These are phyloP conservation scores for Orthonyx spaldingii DNA, from an alignment of 2,113 vertebrate species.

Conservation along the genomic window DNA sequence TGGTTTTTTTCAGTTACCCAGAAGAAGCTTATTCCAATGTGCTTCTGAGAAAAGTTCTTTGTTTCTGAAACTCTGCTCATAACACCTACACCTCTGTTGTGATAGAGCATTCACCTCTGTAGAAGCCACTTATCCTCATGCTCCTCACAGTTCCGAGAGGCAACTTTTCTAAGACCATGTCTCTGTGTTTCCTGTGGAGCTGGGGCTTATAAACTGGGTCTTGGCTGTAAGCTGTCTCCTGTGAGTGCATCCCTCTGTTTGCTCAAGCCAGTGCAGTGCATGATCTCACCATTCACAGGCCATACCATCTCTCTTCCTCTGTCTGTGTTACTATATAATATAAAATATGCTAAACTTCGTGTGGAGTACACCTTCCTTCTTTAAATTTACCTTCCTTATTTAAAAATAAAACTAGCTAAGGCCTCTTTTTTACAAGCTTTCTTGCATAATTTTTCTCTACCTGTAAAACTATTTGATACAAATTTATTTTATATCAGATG, in stretches of 20 bases:
- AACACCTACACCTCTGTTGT: neutral
- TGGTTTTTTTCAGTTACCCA: neutral
- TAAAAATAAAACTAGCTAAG: neutral
- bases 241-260: accelerated
- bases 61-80: neutral
- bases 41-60: neutral
- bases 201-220: neutral
- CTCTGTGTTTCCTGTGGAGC: neutral
- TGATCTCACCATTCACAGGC: neutral
- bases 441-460: neutral
- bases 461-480: neutral
- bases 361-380: neutral
- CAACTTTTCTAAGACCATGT: neutral
- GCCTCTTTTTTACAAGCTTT: neutral
- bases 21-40: neutral
- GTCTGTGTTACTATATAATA: neutral
- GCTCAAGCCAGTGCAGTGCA: neutral
- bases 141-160: neutral
- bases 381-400: neutral
- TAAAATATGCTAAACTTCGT: neutral
- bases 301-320: neutral
- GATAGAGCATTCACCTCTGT: neutral
- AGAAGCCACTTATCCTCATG: neutral
- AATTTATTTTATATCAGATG: neutral
- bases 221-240: neutral